Evolutionary conservation across 2,888 invertebrate species (phyloP), one percentile per base, ranked within the genome.

Genomic region (Eupeodes latifasciatus): DNA sequence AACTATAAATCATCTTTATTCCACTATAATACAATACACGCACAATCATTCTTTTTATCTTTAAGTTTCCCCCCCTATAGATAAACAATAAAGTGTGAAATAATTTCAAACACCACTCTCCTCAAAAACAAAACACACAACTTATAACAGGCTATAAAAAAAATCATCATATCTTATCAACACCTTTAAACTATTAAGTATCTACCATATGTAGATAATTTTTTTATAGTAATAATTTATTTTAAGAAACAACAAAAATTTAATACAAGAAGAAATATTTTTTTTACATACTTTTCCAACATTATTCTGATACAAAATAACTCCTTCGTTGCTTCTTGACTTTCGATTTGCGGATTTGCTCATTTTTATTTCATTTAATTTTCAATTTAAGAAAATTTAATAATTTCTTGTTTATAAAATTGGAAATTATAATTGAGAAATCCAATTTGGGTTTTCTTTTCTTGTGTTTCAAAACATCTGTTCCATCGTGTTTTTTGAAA

Each of bases 241-340:
- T 27, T 12, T 53, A 74, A 49, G 11, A 77, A 36, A 5, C 36
- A 61, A 57, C 47, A 49, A 59, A 14, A 7, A 61, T 2, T 34
- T 49, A 57, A 6, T 16, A 19, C 47, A 55, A 44, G 10, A 40
- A 40, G 40, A 40, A 40, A 40, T 40, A 40, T 40, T 27, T 27
- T 27, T 27, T 27, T 2, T 14, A 85, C 88, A 74, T 85, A 88
- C 88, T 85, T 88, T 88, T 88, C 88, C 88, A 81, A 85, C 85
- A 85, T 88, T 88, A 85, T 88, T 88, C 78, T 88, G 88, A 88
- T 81, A 88, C 74, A 88, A 55, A 74, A 91, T 90, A 85, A 91
- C 90, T 85, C 91, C 91, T 88, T 91, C 91, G 89, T 91, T 91
- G 89, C 90, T 91, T 75, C 90, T 90, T 76, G 90, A 89, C 49